phyloP scores from a whole-genome alignment of 1,140 invertebrate species.

The Antheraea pernyi region DNA sequence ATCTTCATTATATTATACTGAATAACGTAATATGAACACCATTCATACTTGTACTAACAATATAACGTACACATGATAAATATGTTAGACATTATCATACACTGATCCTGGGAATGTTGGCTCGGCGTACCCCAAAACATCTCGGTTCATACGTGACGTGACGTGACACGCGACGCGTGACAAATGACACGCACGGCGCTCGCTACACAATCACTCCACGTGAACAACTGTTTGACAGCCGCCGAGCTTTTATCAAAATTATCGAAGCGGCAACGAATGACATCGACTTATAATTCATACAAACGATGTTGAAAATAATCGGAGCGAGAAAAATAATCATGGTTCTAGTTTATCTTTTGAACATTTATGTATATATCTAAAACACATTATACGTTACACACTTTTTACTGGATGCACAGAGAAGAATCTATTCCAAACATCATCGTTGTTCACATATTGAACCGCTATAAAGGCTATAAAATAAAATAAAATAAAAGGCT shows the following conservation, averaged over 20 bases:
- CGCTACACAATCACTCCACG: constrained; percentile 14
- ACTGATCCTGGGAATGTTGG: neutral
- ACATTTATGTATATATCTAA: too few species aligned
- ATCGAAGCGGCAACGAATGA: neutral
- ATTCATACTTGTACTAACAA: neutral
- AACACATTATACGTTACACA: too few species aligned
- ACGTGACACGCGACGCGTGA: constrained; percentile 7
- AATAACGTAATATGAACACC: neutral
- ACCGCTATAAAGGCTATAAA: too few species aligned
- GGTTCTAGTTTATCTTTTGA: too few species aligned
- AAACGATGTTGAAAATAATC: neutral
- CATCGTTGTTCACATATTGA: too few species aligned
- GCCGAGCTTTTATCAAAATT: neutral
- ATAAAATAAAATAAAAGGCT: too few species aligned
- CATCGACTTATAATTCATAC: neutral
- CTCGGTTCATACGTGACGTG: neutral
- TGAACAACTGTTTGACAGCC: constrained; percentile 10
- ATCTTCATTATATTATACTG: too few species aligned
- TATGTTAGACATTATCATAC: constrained; percentile 3
- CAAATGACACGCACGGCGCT: constrained; percentile 14
- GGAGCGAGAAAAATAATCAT: neutral
- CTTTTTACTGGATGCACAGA: too few species aligned
- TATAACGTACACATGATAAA: neutral
- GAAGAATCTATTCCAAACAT: too few species aligned
- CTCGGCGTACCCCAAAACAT: neutral